Evolutionary conservation across 2,113 vertebrate genomes (phyloP).

Genomic region (Oophaga pumilio): DNA sequence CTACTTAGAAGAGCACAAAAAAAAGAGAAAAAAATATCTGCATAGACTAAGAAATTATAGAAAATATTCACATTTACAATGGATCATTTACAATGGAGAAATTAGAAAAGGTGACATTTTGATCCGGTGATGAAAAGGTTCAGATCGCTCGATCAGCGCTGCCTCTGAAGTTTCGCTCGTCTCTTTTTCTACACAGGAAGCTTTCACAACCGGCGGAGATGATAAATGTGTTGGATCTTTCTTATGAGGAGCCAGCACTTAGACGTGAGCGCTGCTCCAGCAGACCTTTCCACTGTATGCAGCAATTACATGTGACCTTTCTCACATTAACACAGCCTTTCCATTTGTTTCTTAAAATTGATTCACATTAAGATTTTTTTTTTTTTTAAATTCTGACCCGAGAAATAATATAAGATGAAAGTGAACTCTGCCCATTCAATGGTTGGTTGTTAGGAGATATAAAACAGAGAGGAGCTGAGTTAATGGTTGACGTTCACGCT

Average conservation of each 20-base stretch:
- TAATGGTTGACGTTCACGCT: background rate
- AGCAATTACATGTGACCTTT: conserved; percentile 53
- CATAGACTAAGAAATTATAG: background rate
- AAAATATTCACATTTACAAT: background rate
- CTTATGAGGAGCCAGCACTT: background rate
- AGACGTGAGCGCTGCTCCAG: background rate
- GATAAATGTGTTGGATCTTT: background rate
- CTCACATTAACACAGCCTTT: conserved; percentile 45
- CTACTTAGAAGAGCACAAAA: too few species aligned
- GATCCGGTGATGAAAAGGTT: background rate
- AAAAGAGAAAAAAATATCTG: background rate
- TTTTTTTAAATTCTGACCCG: background rate
- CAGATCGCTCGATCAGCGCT: background rate
- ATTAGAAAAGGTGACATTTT: background rate
- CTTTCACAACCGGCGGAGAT: background rate
- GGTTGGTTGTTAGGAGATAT: background rate
- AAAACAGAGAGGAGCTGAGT: background rate
- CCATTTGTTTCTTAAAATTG: conserved; percentile 39
- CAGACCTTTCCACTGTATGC: conserved; percentile 27
- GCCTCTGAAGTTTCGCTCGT: background rate
- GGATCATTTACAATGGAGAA: background rate
- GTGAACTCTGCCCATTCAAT: conserved; percentile 20
- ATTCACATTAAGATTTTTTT: conserved; percentile 14
- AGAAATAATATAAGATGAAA: conserved; percentile 4
- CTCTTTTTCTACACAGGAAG: background rate